Evolutionary conservation across 2,888 invertebrate genomes (phyloP).

Genomic region (Cephus sareptanus): DNA sequence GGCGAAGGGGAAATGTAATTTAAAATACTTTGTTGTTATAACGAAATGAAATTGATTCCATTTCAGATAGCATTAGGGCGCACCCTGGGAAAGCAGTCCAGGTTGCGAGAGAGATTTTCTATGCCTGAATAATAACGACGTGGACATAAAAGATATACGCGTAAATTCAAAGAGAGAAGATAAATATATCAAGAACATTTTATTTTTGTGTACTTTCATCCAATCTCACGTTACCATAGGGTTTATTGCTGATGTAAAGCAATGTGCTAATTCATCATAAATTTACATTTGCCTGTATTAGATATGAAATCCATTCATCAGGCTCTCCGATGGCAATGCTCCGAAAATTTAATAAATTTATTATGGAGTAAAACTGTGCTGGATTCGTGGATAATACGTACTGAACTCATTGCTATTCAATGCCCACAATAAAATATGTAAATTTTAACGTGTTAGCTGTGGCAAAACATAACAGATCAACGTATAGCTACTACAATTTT

Average conservation of each 20-base stretch:
- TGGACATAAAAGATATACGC: too few species aligned
- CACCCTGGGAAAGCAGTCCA: too few species aligned
- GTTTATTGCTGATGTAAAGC: background rate
- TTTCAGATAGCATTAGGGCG: background rate
- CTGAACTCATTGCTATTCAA: slow-evolving; percentile 21
- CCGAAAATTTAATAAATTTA: slow-evolving; percentile 24
- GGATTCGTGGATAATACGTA: slow-evolving; percentile 20
- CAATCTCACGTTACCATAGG: background rate
- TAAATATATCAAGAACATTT: too few species aligned
- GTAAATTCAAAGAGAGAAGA: too few species aligned
- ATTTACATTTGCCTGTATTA: too few species aligned
- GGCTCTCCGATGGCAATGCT: slow-evolving; percentile 7
- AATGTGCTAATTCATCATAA: too few species aligned
- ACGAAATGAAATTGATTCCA: slow-evolving; percentile 10
- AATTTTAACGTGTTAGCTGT: slow-evolving; percentile 14
- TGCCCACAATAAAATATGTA: slow-evolving; percentile 30
- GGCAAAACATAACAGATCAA: background rate
- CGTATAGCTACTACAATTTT: background rate
- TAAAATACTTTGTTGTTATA: slow-evolving; percentile 11
- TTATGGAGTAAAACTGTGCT: slow-evolving; percentile 12
- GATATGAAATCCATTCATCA: too few species aligned
- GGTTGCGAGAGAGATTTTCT: too few species aligned
- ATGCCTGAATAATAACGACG: too few species aligned
- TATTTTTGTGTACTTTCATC: background rate
- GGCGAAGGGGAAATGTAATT: slow-evolving; percentile 9